Conservation (phyloP, 2,888 invertebrate genomes). For the Cataglyphis albicans region DNA sequence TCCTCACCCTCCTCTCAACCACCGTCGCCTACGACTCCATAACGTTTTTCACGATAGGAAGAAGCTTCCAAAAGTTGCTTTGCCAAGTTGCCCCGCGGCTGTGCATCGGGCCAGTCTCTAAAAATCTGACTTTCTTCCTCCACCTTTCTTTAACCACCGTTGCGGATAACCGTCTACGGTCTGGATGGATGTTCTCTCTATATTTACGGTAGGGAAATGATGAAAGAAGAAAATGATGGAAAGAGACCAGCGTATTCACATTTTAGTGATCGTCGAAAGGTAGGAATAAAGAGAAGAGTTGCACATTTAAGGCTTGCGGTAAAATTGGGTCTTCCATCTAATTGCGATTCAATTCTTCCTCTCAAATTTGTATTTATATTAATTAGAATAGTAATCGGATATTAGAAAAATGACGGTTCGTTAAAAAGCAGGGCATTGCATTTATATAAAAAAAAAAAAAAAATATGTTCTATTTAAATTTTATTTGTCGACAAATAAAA, state of each 20-base stretch:
- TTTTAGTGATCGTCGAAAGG: conserved; percentile 22
- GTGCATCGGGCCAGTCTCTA: conserved; percentile 66
- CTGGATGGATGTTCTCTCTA: conserved; percentile 62
- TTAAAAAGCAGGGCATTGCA: not conserved
- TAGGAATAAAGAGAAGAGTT: conserved; percentile 5
- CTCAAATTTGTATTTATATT: not conserved
- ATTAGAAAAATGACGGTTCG: not conserved
- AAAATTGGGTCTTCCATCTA: conserved; percentile 7
- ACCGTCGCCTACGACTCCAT: conserved; percentile 60
- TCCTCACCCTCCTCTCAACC: conserved; percentile 53
- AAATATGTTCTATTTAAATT: not conserved
- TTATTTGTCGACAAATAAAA: not conserved
- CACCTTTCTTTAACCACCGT: conserved; percentile 63
- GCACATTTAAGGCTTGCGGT: conserved; percentile 13
- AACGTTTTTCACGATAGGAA: conserved; percentile 69
- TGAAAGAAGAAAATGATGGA: conserved; percentile 43
- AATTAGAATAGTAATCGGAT: not conserved
- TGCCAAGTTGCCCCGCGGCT: conserved; percentile 76
- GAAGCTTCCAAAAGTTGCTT: conserved; percentile 79
- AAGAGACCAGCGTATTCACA: conserved; percentile 29
- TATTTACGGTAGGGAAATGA: conserved; percentile 48
- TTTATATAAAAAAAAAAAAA: not conserved
- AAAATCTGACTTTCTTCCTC: conserved; percentile 65
- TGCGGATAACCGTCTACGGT: conserved; percentile 66
- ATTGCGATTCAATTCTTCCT: not conserved